A percentile compares a stretch with the other conserved stretches of the same genome.
Conservation (phyloP, 2,113 vertebrate species). For the Lathamus discolor region DNA sequence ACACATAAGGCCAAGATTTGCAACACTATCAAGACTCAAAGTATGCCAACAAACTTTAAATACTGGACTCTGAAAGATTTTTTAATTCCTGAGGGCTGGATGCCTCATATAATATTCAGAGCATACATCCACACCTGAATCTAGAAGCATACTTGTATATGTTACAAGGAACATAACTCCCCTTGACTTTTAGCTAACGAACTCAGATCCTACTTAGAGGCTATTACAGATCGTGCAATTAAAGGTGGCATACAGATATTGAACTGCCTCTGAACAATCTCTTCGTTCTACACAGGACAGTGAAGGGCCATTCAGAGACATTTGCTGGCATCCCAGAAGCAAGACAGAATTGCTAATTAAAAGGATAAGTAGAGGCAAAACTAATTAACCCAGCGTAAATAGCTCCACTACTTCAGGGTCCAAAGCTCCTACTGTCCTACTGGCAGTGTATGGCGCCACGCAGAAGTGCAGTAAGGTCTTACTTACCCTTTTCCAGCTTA, state of each 20-base stretch:
- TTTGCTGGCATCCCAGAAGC: background rate
- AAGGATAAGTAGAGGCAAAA: background rate
- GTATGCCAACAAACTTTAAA: background rate
- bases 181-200: background rate
- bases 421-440: background rate
- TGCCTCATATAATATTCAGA: background rate
- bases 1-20: background rate
- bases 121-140: background rate
- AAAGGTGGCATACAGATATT: background rate
- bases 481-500: background rate
- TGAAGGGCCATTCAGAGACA: background rate
- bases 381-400: background rate
- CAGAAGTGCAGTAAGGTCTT: background rate
- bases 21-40: background rate
- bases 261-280: background rate
- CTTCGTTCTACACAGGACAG: background rate
- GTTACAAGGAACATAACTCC: background rate
- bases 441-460: background rate
- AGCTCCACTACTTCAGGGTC: background rate
- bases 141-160: background rate
- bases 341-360: background rate
- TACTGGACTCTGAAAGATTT: background rate
- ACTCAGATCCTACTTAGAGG: background rate
- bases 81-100: background rate
- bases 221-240: background rate